Evolutionary conservation across 1,140 invertebrate genomes (phyloP).

Genomic region (Drosophila kurseongensis): DNA sequence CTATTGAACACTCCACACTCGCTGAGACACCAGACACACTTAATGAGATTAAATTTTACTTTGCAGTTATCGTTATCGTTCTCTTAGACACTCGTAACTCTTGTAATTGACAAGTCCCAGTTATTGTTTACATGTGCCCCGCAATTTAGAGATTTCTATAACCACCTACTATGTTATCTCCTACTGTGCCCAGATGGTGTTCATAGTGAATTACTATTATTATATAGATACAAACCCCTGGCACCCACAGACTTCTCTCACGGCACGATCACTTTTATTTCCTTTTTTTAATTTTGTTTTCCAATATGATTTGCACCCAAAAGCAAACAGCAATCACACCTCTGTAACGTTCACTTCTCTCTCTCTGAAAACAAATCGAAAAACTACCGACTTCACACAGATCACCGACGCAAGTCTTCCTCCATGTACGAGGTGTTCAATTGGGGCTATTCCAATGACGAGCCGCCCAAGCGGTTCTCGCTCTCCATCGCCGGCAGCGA

Average conservation of each 20-base stretch:
- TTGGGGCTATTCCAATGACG: constrained; percentile 87
- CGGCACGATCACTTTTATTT: constrained; percentile 25
- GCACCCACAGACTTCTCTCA: constrained; percentile 25
- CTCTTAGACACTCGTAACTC: constrained; percentile 49
- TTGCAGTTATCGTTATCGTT: constrained; percentile 75
- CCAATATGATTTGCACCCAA: constrained; percentile 40
- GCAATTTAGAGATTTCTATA: constrained; percentile 23
- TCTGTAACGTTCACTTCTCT: constrained; percentile 49
- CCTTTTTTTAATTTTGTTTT: constrained; percentile 14
- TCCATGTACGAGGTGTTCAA: constrained; percentile 92
- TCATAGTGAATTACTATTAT: constrained; percentile 31
- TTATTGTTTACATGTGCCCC: constrained; percentile 44
- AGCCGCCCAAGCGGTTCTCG: constrained; percentile 83
- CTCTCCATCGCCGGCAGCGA: constrained; percentile 80
- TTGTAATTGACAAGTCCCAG: constrained; percentile 40
- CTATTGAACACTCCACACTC: constrained; percentile 35
- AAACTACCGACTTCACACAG: constrained; percentile 56
- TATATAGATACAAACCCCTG: constrained; percentile 26
- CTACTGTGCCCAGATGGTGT: constrained; percentile 15
- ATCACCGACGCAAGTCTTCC: constrained; percentile 87
- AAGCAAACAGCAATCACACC: constrained; percentile 33
- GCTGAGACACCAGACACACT: constrained; percentile 40
- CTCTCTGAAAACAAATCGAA: constrained; percentile 35
- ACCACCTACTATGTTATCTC: constrained; percentile 19
- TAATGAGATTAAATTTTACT: constrained; percentile 72